Evolutionary conservation across 2,113 vertebrate genomes (phyloP), one percentile per base, ranked within the genome.

Genomic region (Mus pahari): DNA sequence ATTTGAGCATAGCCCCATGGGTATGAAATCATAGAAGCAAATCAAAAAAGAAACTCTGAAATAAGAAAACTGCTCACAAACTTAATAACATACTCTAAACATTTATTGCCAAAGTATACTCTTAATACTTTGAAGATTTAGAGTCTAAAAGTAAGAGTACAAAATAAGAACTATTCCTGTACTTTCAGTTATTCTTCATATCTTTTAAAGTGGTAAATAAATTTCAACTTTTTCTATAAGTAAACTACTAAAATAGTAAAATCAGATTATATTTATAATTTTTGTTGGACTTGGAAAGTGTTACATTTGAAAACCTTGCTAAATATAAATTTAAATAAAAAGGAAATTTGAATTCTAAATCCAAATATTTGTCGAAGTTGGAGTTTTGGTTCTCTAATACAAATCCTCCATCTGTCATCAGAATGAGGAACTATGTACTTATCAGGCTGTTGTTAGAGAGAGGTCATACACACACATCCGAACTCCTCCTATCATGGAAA

Each of bases 131-230:
- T 48, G 42, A 48, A 48, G 12, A 28, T 4, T 48, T 31, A 26
- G 28, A 75, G 74, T 48, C 42, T 48, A 75, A 48, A 75, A 45
- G 10, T 42, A 39, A 39, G 19, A 4, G 14, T 36, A 70, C 5
- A 70, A 10, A 97, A 96, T 42, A 1, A 97, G 89, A 97, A 98
- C 98, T 98, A 97, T 97, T 97, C 97, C 96, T 95, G 60, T 36
- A 1, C 26, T 96, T 97, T 98, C 96, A 98, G 96, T 98, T 98
- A 93, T 96, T 74, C 45, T 50, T 68, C 74, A 50, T 95, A 97
- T 70, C 48, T 97, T 98, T 97, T 96, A 89, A 97, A 97, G 90
- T 48, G 83, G 88, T 97, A 91, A 62, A 24, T 82, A 93, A 94
- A 95, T 86, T 96, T 93, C 78, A 93, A 77, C 45, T 1, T 94